Base-by-base conservation (phyloP, 2,888 invertebrate genomes). In the Drosophila peninsularis region DNA sequence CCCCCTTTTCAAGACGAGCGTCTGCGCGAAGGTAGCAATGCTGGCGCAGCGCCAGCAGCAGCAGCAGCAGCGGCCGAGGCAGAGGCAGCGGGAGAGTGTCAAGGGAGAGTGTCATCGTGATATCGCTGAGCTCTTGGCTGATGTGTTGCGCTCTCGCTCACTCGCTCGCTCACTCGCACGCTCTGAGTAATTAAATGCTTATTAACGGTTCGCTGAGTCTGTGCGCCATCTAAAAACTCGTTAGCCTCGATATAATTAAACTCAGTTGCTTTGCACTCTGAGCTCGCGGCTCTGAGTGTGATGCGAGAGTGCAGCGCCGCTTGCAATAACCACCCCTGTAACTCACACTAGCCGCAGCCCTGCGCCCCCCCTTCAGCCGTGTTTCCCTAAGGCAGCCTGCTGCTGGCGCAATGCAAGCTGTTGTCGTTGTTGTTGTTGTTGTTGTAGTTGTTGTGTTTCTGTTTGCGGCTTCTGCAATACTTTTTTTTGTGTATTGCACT, bases 191-290 rank as follows among this genome's bases (percentile, higher is more conserved):
- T 91, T 91, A 91, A 90, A 91, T 90, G 90, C 90, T 85, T 90
- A 90, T 91, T 91, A 91, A 91, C 90, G 90, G 89, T 91, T 91
- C 88, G 90, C 90, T 91, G 90, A 88, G 82, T 89, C 84, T 90
- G 65, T 85, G 64, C 75, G 81, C 78, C 69, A 72, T 72, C 78
- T 75, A 80, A 78, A 76, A 80, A 80, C 79, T 84, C 80, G 88
- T 86, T 88, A 88, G 88, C 78, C 88, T 78, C 85, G 82, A 78
- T 79, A 85, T 82, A 82, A 82, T 82, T 82, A 86, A 82, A 79
- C 82, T 82, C 82, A 88, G 82, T 62, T 61, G 67, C 62, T 55
- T 55, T 54, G 75, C 75, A 65, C 76, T 62, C 76, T 56, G 60
- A 49, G 52, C 75, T 52, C 79, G 50, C 62, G 45, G 47, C 47